Evolutionary conservation across 2,888 invertebrate species (phyloP).

Genomic region (Dilophus febrilis): DNA sequence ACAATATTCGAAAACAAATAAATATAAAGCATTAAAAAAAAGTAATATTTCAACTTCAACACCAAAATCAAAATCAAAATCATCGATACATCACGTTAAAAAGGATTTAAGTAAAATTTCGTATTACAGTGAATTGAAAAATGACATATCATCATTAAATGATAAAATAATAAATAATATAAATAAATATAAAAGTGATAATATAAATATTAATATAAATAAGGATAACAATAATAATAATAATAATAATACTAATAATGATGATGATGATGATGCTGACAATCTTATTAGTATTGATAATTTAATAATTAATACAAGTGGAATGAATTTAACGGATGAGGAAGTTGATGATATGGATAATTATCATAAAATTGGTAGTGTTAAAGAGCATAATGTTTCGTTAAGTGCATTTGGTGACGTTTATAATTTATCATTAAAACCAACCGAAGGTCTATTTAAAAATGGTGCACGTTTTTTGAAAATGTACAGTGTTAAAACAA

Average conservation of each 20-base stretch:
- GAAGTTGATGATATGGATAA: too few relatives aligned
- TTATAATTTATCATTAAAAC: constrained; percentile 54
- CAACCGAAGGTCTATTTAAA: constrained; percentile 61
- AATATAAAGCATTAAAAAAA: too few relatives aligned
- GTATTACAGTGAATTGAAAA: constrained; percentile 21
- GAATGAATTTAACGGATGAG: constrained; percentile 10
- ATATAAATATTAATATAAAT: constrained; percentile 7
- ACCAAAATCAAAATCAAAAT: too few relatives aligned
- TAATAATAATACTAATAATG: constrained; percentile 9
- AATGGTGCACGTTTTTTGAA: constrained; percentile 44
- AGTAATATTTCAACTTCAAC: constrained; percentile 5
- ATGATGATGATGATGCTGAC: too few relatives aligned
- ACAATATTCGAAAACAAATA: too few relatives aligned
- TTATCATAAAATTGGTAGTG: constrained; percentile 16
- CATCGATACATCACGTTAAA: constrained; percentile 23
- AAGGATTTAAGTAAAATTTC: constrained; percentile 31
- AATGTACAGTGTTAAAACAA: constrained; percentile 65
- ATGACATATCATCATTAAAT: not conserved
- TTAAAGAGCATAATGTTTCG: constrained; percentile 41
- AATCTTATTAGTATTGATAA: constrained; percentile 17
- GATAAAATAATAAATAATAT: constrained; percentile 3
- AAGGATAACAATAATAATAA: constrained; percentile 14
- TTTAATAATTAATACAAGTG: constrained; percentile 10
- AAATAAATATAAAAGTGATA: constrained; percentile 12
- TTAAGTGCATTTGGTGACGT: constrained; percentile 66